phyloP scores from a whole-genome alignment of 2,888 invertebrate genomes.

The Orgyia antiqua region DNA sequence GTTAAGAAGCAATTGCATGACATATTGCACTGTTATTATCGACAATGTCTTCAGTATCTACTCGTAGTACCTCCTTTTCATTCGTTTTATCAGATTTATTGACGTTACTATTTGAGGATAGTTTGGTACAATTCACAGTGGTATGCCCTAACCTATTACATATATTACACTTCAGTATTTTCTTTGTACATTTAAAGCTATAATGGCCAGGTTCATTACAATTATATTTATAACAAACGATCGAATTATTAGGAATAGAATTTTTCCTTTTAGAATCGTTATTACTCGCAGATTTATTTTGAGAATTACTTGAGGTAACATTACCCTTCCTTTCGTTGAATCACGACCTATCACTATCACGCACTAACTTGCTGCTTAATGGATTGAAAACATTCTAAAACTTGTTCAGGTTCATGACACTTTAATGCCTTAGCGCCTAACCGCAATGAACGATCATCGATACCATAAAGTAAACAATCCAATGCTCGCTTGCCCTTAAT shows the following conservation, averaged over 20 bases:
- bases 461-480: neutral
- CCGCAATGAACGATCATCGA: neutral
- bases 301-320: neutral
- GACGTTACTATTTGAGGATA: neutral
- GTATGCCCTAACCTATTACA: constrained; percentile 6
- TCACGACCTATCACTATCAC: neutral
- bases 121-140: constrained; percentile 3
- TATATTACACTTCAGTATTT: constrained; percentile 5
- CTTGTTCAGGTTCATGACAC: neutral
- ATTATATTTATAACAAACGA: neutral
- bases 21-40: constrained; percentile 5
- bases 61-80: no score
- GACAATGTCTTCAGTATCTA: neutral
- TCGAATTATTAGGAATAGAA: neutral
- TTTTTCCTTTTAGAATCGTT: no score
- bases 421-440: neutral
- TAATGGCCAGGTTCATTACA: neutral
- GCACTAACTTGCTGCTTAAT: neutral
- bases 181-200: constrained; percentile 5
- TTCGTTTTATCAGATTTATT: neutral
- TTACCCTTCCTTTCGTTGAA: neutral
- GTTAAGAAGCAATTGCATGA: neutral
- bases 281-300: neutral
- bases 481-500: constrained; percentile 3
- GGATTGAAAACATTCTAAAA: constrained; percentile 1